Evolutionary conservation across 2,113 vertebrate genomes (phyloP).

Genomic region (Acanthisitta chloris): DNA sequence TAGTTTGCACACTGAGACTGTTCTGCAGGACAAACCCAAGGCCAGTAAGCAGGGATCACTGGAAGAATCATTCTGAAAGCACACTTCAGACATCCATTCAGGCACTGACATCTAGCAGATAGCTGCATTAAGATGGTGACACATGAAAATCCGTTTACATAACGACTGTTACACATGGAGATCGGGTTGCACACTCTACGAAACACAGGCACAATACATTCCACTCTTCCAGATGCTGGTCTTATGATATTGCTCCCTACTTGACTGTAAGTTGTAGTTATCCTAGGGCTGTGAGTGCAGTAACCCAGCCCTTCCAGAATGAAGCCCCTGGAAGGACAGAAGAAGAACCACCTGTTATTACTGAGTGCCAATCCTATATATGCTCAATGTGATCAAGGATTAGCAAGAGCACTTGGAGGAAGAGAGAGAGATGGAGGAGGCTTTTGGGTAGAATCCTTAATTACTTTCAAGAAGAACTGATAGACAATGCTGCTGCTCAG

Average conservation of each 20-base stretch:
- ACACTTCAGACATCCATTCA: not conserved
- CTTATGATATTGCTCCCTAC: not conserved
- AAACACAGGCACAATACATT: not conserved
- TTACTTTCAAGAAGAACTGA: not conserved
- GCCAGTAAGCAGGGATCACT: not conserved
- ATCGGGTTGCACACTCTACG: rapidly evolving
- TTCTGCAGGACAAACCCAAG: not conserved
- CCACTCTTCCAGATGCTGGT: not conserved
- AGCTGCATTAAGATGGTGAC: not conserved
- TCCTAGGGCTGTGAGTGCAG: not conserved
- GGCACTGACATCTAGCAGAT: not conserved
- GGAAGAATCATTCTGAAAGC: not conserved
- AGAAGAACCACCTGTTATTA: not conserved
- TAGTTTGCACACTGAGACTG: rapidly evolving
- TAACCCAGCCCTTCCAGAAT: not conserved
- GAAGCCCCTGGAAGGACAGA: not conserved
- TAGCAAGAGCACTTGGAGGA: not conserved
- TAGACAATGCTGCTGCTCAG: rapidly evolving
- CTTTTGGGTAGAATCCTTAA: not conserved
- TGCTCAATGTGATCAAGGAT: not conserved
- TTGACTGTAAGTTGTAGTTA: not conserved
- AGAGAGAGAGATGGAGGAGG: not conserved
- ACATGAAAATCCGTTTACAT: not conserved
- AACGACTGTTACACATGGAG: not conserved
- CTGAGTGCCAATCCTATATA: not conserved